A percentile compares a stretch with the other conserved stretches of the same genome.
Evolutionary conservation across 1,140 invertebrate genomes (phyloP).

Genomic region (Hormaphis cornu): DNA sequence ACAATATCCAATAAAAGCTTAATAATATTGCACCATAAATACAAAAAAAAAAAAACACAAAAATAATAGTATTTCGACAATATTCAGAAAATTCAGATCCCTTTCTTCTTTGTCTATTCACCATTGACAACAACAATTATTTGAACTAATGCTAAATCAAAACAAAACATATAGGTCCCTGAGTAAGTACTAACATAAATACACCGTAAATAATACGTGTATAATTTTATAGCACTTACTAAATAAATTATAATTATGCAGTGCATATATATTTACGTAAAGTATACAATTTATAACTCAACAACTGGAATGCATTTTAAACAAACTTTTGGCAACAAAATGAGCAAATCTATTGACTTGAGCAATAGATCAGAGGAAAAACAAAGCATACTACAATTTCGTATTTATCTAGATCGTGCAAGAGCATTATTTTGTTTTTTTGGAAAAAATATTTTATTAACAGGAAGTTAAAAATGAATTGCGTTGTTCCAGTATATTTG

Average conservation of each 20-base stretch:
- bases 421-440: neutral
- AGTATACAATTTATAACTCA: neutral
- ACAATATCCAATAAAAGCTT: neutral
- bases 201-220: no score
- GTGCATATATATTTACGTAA: neutral
- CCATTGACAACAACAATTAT: no score
- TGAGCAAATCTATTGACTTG: neutral
- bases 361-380: neutral
- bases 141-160: no score
- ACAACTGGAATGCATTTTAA: constrained; percentile 1
- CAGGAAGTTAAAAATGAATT: no score
- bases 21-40: constrained; percentile 7
- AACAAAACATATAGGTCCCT: no score
- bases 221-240: neutral
- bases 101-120: neutral
- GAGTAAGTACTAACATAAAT: no score
- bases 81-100: neutral
- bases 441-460: no score
- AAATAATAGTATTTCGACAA: neutral
- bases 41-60: no score
- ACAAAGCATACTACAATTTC: neutral
- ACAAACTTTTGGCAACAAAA: neutral
- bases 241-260: no score
- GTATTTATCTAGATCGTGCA: neutral
- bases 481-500: no score